phyloP scores from a whole-genome alignment of 2,888 invertebrate genomes.

The Perizoma affinitatum region DNA sequence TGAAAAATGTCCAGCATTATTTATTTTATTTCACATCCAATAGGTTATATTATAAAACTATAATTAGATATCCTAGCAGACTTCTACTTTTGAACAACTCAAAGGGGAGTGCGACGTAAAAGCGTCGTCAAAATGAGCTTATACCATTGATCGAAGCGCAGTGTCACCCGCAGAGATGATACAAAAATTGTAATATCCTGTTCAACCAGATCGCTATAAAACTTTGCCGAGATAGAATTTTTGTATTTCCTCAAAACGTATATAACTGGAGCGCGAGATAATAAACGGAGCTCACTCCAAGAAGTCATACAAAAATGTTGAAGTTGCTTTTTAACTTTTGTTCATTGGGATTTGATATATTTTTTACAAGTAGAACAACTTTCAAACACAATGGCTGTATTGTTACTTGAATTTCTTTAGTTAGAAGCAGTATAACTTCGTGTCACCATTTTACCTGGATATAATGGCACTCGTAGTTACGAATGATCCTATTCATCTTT shows the following conservation, averaged over 20 bases:
- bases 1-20: no score
- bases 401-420: background rate
- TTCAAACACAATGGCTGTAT: slow-evolving; percentile 7
- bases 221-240: slow-evolving; percentile 38
- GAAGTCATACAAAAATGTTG: slow-evolving; percentile 5
- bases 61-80: no score
- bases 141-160: slow-evolving; percentile 9
- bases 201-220: slow-evolving; percentile 47
- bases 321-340: slow-evolving; percentile 15
- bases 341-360: slow-evolving; percentile 19
- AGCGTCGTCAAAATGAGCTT: no score
- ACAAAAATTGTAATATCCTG: slow-evolving; percentile 57
- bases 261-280: slow-evolving; percentile 11
- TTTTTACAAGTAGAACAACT: background rate
- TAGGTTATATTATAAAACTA: no score
- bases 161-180: slow-evolving; percentile 41
- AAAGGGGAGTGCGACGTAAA: no score
- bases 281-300: slow-evolving; percentile 16
- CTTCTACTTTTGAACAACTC: no score
- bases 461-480: no score
- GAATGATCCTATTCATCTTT: no score
- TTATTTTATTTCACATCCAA: no score
- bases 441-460: no score
- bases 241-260: slow-evolving; percentile 32
- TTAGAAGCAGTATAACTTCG: no score